Percentiles rank a stretch among this genome's conserved stretches.
phyloP scores from a whole-genome alignment of 2,797 vertebrate species.

The Centropyge bicolor region DNA sequence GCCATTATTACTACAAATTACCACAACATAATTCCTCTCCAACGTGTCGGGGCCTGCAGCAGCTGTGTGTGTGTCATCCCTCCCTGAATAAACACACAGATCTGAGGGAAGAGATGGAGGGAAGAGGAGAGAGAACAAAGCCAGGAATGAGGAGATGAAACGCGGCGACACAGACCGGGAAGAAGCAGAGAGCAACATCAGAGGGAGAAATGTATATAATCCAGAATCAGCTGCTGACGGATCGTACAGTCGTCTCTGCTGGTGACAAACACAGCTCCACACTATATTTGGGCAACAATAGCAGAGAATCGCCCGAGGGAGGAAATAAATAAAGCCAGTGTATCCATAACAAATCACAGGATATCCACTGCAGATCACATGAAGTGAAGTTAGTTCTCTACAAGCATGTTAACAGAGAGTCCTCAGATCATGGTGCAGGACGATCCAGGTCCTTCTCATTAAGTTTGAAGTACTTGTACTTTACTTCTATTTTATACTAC shows the following conservation, averaged over 20 bases:
- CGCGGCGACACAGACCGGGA: not conserved
- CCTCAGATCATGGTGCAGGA: too few species aligned
- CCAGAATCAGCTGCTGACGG: not conserved
- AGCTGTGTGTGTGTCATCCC: not conserved
- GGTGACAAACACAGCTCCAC: not conserved
- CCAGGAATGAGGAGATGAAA: not conserved
- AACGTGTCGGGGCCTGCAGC: slow-evolving; percentile 27
- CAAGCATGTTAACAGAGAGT: not conserved
- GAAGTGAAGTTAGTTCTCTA: not conserved
- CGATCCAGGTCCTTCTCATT: not conserved
- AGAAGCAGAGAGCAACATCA: not conserved
- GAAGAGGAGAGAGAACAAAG: slow-evolving; percentile 21
- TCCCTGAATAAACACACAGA: slow-evolving; percentile 38
- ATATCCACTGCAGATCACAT: not conserved
- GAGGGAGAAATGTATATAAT: not conserved
- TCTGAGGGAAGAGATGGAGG: slow-evolving; percentile 15
- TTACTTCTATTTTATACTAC: not conserved
- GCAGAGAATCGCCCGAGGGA: not conserved
- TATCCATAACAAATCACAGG: not conserved
- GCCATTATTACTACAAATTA: slow-evolving; percentile 39
- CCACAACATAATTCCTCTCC: slow-evolving; percentile 31
- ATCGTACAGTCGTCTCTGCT: not conserved
- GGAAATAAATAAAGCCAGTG: not conserved
- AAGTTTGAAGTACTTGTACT: not conserved
- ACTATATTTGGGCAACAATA: not conserved